Base-by-base conservation (phyloP, 1,140 invertebrate genomes). In the Diachasmimorpha longicaudata region DNA sequence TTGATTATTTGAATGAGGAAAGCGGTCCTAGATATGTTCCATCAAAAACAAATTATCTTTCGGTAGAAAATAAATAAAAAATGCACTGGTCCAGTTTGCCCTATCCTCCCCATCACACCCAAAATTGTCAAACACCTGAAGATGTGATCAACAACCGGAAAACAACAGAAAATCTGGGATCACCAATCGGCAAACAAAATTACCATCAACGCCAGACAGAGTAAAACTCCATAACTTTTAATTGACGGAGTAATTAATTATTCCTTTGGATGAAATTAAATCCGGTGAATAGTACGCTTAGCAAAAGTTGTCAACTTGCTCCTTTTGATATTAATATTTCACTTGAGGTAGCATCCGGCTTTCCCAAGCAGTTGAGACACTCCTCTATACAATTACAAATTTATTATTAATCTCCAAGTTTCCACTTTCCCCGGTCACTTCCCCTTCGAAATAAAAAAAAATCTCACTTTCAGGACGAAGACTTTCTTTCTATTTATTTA, bases 291-390 rank as follows among this genome's bases (percentile, higher is more conserved):
- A 63, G 1, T 63, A 2, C 5, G 58, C 58, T 63, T 55, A 52
- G 70, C 70, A 72, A 46, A 19, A 72, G 46, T 36, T 72, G n/a
- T 72, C 31, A 72, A 55, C 70, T 72, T 14, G 14, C n/a, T 55
- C 48, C 46, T 55, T 72, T 55, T 72, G 70, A 72, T 55, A 72
- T 72, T 72, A 72, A 55, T 66, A 72, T 72, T 72, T 72, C 52
- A 55, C 52, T 72, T 72, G 16, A 48, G 6, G 55, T 36, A 36
- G n/a, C 14, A 21, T 72, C 71, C 52, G 36, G 19, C 58, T 63
- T 10, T 63, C 19, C 21, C 19, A 31, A 63, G 19, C 21, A 23
- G 58, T 11, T 14, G 58, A 31, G 23, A 19, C 14, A 25, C 58
- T 63, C 52, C 52, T 21, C 21, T 36, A 4, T 36, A 36, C n/a